phyloP scores from a whole-genome alignment of 2,888 invertebrate genomes.

The Tipula unca region DNA sequence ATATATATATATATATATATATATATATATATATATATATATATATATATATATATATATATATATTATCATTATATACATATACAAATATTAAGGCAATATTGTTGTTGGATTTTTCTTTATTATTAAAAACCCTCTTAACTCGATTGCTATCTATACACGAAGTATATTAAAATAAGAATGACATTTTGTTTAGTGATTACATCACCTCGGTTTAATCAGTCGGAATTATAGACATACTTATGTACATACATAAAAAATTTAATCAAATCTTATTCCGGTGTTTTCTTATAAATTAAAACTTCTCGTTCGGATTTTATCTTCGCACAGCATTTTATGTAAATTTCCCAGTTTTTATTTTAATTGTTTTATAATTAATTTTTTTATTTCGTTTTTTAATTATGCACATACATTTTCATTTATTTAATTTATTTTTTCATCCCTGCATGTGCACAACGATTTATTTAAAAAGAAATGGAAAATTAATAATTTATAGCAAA shows the following conservation, averaged over 20 bases:
- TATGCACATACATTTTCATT: not conserved
- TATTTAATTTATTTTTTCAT: not conserved
- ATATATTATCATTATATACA: not conserved
- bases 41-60: not conserved
- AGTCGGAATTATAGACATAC: not conserved
- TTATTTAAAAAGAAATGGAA: not conserved
- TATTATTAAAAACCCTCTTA: not conserved
- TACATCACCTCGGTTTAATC: not conserved
- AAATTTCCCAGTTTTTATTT: not conserved
- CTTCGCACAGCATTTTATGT: not conserved
- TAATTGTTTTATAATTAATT: not conserved
- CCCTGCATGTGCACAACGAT: not conserved
- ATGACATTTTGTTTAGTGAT: not conserved
- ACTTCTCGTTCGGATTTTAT: not conserved
- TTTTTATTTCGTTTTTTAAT: not conserved
- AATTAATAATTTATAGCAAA: not conserved
- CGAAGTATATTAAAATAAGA: not conserved
- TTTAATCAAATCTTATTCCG: not conserved
- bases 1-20: not conserved
- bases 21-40: not conserved
- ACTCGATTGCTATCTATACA: too few relatives aligned
- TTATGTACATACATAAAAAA: not conserved
- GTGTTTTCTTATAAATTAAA: not conserved
- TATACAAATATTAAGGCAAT: not conserved
- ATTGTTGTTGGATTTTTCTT: not conserved